phyloP scores from a whole-genome alignment of 2,113 vertebrate species.

The Pseudorhombus dupliciocellatus region DNA sequence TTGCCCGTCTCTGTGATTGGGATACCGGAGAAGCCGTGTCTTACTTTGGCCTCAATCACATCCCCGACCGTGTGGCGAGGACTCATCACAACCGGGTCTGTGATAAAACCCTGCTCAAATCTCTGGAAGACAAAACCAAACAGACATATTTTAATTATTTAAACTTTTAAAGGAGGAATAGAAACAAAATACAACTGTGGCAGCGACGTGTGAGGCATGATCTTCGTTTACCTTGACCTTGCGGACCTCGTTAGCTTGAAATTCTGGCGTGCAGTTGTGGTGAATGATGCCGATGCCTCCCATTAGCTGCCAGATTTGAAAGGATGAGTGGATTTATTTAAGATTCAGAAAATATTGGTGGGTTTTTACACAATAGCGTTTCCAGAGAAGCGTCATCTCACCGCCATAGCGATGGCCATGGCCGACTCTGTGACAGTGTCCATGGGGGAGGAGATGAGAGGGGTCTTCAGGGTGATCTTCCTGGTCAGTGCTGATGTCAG shows the following conservation, averaged over 20 bases:
- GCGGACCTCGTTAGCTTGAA: conserved; percentile 93
- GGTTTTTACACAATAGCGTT: no score
- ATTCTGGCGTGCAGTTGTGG: conserved; percentile 95
- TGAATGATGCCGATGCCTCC: conserved; percentile 96
- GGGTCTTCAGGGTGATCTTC: conserved; percentile 92
- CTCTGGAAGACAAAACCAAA: conserved; percentile 54
- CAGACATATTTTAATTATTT: neutral
- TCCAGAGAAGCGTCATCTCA: conserved; percentile 66
- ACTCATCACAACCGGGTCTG: conserved; percentile 92
- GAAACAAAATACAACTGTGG: neutral
- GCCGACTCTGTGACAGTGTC: conserved; percentile 94
- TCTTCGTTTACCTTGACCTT: conserved; percentile 87
- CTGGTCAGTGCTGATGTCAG: conserved; percentile 92
- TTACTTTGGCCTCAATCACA: conserved; percentile 90
- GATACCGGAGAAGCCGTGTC: conserved; percentile 94
- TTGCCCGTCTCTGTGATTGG: conserved; percentile 90
- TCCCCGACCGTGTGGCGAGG: conserved; percentile 89
- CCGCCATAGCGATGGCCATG: conserved; percentile 96
- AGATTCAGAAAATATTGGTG: neutral
- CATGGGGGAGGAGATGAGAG: conserved; percentile 94
- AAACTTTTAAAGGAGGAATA: conserved; percentile 30
- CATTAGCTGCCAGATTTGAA: conserved; percentile 83
- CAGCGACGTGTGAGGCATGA: neutral
- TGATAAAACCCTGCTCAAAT: conserved; percentile 94
- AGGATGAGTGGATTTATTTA: neutral